Conservation (phyloP, 2,888 invertebrate genomes). For the Nezara viridula region DNA sequence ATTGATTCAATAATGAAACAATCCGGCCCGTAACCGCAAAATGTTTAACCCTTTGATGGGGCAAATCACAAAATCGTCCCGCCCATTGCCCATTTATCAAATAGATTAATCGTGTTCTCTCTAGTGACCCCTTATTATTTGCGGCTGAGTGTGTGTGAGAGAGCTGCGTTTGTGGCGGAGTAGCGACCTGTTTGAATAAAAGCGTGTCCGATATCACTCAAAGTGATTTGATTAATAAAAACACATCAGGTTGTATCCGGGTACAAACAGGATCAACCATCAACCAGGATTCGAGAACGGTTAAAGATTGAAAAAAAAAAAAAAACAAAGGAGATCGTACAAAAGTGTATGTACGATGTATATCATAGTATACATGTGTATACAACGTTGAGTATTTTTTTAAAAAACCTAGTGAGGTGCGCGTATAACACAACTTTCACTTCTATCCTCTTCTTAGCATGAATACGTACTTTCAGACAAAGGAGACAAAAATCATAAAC, state of each 20-base stretch:
- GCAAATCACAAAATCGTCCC: constrained; percentile 25
- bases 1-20: constrained; percentile 41
- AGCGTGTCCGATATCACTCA: constrained; percentile 16
- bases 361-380: too few species aligned
- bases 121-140: constrained; percentile 30
- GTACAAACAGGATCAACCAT: neutral
- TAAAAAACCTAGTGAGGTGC: too few species aligned
- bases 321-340: too few species aligned
- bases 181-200: neutral
- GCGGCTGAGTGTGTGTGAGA: neutral
- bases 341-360: too few species aligned
- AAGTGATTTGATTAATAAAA: constrained; percentile 33
- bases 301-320: too few species aligned
- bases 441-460: too few species aligned
- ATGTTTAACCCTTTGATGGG: constrained; percentile 40
- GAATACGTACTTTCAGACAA: too few species aligned
- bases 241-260: neutral
- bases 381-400: too few species aligned
- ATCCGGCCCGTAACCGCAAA: neutral
- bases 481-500: too few species aligned
- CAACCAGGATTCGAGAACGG: neutral
- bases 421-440: too few species aligned
- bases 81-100: constrained; percentile 25
- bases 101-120: constrained; percentile 40
- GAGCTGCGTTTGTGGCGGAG: neutral